phyloP scores from a whole-genome alignment of 2,797 vertebrate species.

The Etheostoma perlongum region DNA sequence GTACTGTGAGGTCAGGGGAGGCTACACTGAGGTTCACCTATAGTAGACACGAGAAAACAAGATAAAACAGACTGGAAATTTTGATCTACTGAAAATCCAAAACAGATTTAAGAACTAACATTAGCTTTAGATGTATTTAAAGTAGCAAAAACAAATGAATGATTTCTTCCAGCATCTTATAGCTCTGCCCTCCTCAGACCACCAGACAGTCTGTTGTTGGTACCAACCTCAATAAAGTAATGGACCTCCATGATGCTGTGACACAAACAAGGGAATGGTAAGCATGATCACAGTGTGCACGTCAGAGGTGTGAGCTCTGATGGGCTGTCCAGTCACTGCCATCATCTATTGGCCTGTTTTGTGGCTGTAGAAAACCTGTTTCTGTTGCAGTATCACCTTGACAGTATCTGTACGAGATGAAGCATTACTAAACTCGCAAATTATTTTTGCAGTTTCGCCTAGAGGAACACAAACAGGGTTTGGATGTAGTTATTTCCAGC shows the following conservation, averaged over 20 bases:
- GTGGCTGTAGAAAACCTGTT: conserved; percentile 41
- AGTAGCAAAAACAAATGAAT: no score
- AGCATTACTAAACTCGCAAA: conserved; percentile 60
- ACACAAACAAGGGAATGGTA: conserved; percentile 36
- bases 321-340: neutral
- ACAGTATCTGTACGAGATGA: conserved; percentile 50
- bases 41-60: conserved; percentile 28
- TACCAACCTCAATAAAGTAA: conserved; percentile 67
- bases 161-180: no score
- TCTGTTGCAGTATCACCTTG: conserved; percentile 60
- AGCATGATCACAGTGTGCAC: conserved; percentile 46
- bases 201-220: neutral
- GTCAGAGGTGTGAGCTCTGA: conserved; percentile 24
- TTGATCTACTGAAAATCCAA: no score
- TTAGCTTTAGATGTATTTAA: no score
- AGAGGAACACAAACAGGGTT: neutral
- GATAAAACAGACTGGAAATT: neutral
- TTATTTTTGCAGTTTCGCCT: conserved; percentile 70
- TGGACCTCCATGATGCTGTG: conserved; percentile 52
- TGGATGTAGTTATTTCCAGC: neutral
- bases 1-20: conserved; percentile 36
- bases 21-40: conserved; percentile 43
- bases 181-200: no score
- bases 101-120: no score
- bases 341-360: neutral